Evolutionary conservation across 2,797 vertebrate genomes (phyloP).

Genomic region (Alcedo atthis): DNA sequence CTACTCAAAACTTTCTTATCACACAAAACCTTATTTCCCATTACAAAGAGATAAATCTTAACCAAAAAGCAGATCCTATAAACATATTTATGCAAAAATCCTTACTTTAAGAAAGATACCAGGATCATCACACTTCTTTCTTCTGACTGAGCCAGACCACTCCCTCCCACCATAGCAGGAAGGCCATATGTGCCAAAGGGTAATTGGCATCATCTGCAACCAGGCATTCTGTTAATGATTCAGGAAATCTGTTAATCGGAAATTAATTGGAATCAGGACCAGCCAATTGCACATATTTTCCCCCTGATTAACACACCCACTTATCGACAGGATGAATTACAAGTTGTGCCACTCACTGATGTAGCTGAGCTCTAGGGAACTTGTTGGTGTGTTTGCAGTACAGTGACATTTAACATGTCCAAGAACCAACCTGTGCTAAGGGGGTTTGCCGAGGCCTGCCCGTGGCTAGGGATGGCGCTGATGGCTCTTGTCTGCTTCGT

Average conservation of each 20-base stretch:
- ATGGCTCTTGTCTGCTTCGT: background rate
- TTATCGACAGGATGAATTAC: conserved; percentile 40
- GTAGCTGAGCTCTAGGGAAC: background rate
- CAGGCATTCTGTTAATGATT: conserved; percentile 51
- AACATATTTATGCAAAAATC: background rate
- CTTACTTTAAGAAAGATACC: background rate
- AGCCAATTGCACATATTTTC: conserved; percentile 64
- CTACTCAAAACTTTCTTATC: background rate
- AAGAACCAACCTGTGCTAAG: rapidly evolving
- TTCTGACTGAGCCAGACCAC: background rate
- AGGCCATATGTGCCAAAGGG: conserved; percentile 12
- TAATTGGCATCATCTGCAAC: conserved; percentile 39
- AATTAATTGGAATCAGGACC: conserved; percentile 65
- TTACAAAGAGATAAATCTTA: background rate
- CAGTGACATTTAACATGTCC: background rate
- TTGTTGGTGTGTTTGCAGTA: rapidly evolving
- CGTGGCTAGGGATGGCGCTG: background rate
- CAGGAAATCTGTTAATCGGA: conserved; percentile 61
- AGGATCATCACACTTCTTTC: background rate
- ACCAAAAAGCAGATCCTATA: background rate
- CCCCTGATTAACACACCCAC: conserved; percentile 57
- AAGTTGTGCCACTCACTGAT: background rate
- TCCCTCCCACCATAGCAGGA: background rate
- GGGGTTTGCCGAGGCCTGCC: background rate
- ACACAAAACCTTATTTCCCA: background rate